These are phyloP conservation scores for Drosophila pseudoobscura DNA, from an alignment of 1,140 invertebrate species.

Conservation along the genomic window DNA sequence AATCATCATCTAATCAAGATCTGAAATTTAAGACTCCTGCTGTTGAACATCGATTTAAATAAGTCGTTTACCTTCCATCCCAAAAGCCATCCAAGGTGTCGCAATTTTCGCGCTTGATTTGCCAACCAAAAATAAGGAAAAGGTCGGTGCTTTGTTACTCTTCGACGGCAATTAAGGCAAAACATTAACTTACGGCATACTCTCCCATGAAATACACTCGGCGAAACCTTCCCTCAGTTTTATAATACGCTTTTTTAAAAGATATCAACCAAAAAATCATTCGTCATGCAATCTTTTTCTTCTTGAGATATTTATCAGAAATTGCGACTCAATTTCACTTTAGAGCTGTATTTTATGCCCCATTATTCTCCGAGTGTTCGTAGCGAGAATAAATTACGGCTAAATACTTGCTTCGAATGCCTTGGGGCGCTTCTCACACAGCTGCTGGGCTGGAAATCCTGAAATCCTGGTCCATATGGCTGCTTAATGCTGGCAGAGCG, in stretches of 20 bases:
- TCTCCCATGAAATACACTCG: conserved; percentile 18
- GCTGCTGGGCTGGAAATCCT: conserved; percentile 27
- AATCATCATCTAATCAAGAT: conserved; percentile 43
- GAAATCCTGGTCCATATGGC: conserved; percentile 42
- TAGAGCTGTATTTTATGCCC: too few species aligned
- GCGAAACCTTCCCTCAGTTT: background rate
- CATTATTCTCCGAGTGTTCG: conserved; percentile 28
- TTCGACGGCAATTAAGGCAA: conserved; percentile 44
- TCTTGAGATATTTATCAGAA: too few species aligned
- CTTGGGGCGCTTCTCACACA: conserved; percentile 5
- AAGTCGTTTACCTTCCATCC: conserved; percentile 42
- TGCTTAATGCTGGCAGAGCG: conserved; percentile 12
- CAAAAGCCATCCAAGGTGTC: conserved; percentile 20
- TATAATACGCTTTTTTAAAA: too few species aligned
- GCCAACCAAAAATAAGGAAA: conserved; percentile 47
- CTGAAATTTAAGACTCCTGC: conserved; percentile 48
- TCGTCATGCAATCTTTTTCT: too few species aligned
- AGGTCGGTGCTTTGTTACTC: conserved; percentile 47
- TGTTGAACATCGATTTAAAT: conserved; percentile 52
- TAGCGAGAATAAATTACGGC: conserved; percentile 51
- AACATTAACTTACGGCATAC: conserved; percentile 22
- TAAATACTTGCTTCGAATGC: too few species aligned
- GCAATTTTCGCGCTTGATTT: conserved; percentile 60
- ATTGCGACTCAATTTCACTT: too few species aligned
- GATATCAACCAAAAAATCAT: too few species aligned